A percentile compares a stretch with the other conserved stretches of the same genome.
Evolutionary conservation across 2,888 invertebrate genomes (phyloP).

Genomic region (Xanthia icteritia): DNA sequence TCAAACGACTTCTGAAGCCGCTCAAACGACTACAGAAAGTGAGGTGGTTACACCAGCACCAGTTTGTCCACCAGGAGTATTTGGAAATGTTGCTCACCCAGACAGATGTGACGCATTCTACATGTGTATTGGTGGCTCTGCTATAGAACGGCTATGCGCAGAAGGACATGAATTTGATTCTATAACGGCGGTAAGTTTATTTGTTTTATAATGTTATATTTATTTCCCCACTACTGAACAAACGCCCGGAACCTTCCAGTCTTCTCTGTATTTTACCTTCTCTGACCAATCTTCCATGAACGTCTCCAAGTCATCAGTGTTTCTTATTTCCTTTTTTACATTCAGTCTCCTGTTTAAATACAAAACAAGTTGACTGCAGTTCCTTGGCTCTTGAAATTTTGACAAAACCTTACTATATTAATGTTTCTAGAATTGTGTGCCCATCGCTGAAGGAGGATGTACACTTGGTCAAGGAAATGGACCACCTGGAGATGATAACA

Average conservation of each 20-base stretch:
- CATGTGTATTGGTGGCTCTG: constrained; percentile 60
- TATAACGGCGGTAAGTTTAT: not conserved
- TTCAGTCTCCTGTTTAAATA: too few relatives aligned
- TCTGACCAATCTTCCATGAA: not conserved
- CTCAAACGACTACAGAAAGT: not conserved
- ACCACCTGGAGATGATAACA: not conserved
- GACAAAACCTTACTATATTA: not conserved
- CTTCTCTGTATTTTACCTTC: not conserved
- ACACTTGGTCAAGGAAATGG: constrained; percentile 8
- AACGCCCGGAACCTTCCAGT: not conserved
- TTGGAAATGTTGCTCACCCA: constrained; percentile 69
- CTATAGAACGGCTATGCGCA: not conserved
- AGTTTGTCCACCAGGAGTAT: constrained; percentile 64
- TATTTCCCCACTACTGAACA: not conserved
- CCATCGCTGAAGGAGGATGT: constrained; percentile 38
- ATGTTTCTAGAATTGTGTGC: constrained; percentile 20
- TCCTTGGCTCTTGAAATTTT: too few relatives aligned
- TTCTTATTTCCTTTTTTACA: not conserved
- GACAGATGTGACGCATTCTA: constrained; percentile 67
- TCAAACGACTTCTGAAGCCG: not conserved
- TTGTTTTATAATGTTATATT: not conserved
- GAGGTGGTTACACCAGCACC: constrained; percentile 14
- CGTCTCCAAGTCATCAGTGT: not conserved
- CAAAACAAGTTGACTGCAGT: too few relatives aligned
- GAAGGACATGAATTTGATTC: constrained; percentile 10